phyloP scores from a whole-genome alignment of 64 coral and sea anemone species.

The Exaiptasia diaphana region DNA sequence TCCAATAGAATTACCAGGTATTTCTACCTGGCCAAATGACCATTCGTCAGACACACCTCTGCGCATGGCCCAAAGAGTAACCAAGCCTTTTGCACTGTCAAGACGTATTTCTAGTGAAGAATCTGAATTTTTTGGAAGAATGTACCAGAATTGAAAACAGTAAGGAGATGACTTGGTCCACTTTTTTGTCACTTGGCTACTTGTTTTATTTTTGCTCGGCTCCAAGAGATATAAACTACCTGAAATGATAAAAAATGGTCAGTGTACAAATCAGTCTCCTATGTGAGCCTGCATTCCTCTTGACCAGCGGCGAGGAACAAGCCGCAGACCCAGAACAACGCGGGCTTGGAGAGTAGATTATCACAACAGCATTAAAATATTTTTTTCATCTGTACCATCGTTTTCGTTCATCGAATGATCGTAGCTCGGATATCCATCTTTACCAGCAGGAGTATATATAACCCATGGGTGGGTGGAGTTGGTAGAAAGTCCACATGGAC shows the following conservation, averaged over 20 bases:
- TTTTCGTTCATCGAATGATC: background rate
- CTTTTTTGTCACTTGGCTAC: background rate
- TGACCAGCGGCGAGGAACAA: background rate
- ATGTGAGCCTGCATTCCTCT: no score
- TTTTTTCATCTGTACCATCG: background rate
- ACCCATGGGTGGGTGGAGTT: background rate
- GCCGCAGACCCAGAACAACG: background rate
- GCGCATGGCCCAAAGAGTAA: background rate
- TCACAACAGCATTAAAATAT: background rate
- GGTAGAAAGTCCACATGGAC: background rate
- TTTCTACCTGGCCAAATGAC: background rate
- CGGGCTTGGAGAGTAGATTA: background rate
- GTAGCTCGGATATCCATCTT: background rate
- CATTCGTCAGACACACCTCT: background rate
- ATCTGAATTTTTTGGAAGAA: background rate
- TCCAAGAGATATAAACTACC: background rate
- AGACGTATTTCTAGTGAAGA: background rate
- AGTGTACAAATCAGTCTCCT: background rate
- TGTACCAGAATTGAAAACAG: background rate
- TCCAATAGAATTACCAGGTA: background rate
- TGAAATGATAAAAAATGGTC: background rate
- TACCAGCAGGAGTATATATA: background rate
- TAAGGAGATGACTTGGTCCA: background rate
- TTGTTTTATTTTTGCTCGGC: background rate
- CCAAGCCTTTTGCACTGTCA: background rate